phyloP scores from a whole-genome alignment of 2,888 invertebrate species.

The Lasius platythorax region DNA sequence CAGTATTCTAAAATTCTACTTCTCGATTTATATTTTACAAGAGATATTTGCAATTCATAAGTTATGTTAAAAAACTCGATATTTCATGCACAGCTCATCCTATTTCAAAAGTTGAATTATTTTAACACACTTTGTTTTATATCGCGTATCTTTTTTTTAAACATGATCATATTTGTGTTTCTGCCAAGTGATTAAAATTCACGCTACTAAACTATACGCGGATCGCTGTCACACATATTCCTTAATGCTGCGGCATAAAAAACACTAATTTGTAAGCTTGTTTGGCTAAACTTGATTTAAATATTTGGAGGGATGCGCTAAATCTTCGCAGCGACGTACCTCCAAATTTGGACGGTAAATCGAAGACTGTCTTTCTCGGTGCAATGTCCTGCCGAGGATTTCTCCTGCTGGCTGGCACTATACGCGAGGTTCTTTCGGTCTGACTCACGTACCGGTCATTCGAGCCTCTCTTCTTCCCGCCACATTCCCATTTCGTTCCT shows the following conservation, averaged over 20 bases:
- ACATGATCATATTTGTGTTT: neutral
- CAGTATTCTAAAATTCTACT: neutral
- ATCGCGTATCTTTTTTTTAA: neutral
- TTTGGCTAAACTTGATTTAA: conserved; percentile 24
- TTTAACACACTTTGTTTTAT: neutral
- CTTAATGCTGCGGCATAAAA: neutral
- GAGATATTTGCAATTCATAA: conserved; percentile 1
- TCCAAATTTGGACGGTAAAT: conserved; percentile 70
- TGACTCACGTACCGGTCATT: conserved; percentile 81
- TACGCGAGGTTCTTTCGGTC: conserved; percentile 77
- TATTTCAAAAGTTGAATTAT: conserved; percentile 2
- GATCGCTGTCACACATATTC: neutral
- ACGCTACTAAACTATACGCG: conserved; percentile 4
- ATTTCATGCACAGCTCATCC: neutral
- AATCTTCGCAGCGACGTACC: conserved; percentile 53
- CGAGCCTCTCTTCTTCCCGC: conserved; percentile 57
- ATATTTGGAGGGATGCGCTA: conserved; percentile 46
- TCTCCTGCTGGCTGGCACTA: conserved; percentile 72
- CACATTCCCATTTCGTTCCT: conserved; percentile 65
- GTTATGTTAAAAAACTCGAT: neutral
- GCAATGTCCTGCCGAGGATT: conserved; percentile 72
- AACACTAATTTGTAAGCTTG: conserved; percentile 16
- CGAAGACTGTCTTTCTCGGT: conserved; percentile 65
- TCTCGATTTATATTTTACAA: neutral
- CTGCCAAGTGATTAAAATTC: neutral